Evolutionary conservation across 2,888 invertebrate species (phyloP).

Genomic region (Branchellion lobata): DNA sequence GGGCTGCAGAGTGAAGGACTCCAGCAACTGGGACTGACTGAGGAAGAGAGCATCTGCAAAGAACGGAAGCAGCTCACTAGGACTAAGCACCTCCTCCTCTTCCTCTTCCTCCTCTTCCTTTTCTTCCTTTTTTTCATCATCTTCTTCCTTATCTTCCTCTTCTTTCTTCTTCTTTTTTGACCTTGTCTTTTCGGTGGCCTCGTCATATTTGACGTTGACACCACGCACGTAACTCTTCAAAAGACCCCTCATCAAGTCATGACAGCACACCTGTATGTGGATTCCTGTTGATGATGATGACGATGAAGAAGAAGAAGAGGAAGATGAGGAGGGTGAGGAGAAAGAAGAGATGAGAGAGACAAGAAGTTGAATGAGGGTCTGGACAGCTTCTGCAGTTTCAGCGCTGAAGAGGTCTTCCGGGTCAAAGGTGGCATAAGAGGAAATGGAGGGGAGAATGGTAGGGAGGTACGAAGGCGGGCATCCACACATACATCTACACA

Average conservation of each 20-base stretch:
- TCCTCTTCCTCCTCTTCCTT: not conserved
- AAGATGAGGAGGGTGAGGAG: not conserved
- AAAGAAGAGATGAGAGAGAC: not conserved
- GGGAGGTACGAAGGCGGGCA: not conserved
- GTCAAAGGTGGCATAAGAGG: slow-evolving; percentile 5
- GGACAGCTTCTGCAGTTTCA: not conserved
- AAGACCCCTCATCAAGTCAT: not conserved
- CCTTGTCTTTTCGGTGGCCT: not conserved
- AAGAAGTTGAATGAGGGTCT: not conserved
- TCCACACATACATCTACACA: not conserved
- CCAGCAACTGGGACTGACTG: not conserved
- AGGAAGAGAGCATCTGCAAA: not conserved
- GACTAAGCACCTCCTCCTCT: not conserved
- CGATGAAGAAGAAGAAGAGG: not conserved
- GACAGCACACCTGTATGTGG: not conserved
- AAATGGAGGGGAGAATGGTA: not conserved
- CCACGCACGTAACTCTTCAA: not conserved
- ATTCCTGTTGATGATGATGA: not conserved
- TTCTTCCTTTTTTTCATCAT: not conserved
- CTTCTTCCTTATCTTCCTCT: not conserved
- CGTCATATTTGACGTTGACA: not conserved
- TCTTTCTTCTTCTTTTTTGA: not conserved
- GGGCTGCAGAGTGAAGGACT: not conserved
- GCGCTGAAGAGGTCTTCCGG: not conserved
- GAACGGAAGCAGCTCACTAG: not conserved